phyloP scores from a whole-genome alignment of 2,797 vertebrate species.

The Oreochromis mossambicus region DNA sequence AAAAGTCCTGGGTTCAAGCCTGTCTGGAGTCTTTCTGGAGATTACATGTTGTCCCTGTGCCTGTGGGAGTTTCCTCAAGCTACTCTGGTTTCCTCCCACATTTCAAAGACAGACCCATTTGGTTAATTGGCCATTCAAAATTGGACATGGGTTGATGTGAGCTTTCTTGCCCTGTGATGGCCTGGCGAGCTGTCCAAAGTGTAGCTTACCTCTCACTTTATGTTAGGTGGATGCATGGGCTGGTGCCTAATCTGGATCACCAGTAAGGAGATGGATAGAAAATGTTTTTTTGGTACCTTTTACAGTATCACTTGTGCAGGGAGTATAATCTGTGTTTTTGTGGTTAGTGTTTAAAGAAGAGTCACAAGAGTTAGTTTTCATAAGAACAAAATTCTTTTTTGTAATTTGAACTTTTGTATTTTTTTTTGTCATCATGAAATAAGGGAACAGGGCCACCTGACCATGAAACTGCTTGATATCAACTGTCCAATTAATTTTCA shows the following conservation, averaged over 20 bases:
- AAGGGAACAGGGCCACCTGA: background rate
- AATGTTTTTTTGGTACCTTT: background rate
- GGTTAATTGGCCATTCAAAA: background rate
- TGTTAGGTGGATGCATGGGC: background rate
- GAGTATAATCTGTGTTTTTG: background rate
- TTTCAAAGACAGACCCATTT: background rate
- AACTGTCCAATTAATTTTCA: background rate
- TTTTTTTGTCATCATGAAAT: background rate
- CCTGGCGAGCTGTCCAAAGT: background rate
- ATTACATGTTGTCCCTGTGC: background rate
- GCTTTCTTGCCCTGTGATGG: background rate
- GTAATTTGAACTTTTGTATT: background rate
- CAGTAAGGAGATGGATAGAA: background rate
- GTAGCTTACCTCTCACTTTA: background rate
- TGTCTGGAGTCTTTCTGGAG: background rate
- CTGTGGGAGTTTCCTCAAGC: background rate
- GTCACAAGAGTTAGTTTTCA: background rate
- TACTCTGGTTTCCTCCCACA: background rate
- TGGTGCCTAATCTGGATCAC: background rate
- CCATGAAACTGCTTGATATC: background rate
- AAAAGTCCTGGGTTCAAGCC: background rate
- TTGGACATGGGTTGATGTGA: background rate
- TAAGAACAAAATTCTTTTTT: accelerated
- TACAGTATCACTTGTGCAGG: background rate
- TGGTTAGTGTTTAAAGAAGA: background rate